Evolutionary conservation across 2,113 vertebrate genomes (phyloP).

Genomic region (Phaethornis superciliosus): DNA sequence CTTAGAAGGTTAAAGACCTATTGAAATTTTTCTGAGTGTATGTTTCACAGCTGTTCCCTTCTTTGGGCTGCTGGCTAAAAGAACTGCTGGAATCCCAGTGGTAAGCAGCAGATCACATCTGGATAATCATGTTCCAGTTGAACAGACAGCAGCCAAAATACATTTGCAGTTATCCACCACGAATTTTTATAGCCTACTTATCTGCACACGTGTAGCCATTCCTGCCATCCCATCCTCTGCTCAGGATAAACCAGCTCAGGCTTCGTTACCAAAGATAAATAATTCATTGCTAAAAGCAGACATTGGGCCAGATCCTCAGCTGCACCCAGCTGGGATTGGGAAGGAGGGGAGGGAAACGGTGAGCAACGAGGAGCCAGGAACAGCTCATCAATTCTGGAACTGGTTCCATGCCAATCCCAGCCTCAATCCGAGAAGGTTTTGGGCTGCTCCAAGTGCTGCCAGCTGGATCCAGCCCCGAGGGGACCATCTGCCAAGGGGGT

Average conservation of each 20-base stretch:
- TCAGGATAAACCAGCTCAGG: background rate
- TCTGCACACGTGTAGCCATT: background rate
- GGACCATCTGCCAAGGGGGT: background rate
- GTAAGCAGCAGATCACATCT: constrained; percentile 64
- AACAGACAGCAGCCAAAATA: constrained; percentile 25
- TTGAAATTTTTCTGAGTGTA: constrained; percentile 1
- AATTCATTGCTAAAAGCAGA: background rate
- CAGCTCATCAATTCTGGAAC: constrained; percentile 53
- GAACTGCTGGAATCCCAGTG: constrained; percentile 12
- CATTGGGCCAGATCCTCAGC: constrained; percentile 41
- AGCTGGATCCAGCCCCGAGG: constrained; percentile 30
- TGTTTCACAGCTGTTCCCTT: constrained; percentile 60
- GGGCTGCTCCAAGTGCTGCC: background rate
- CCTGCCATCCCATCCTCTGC: background rate
- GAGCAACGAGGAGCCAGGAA: constrained; percentile 39
- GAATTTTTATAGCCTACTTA: constrained; percentile 25
- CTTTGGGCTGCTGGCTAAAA: constrained; percentile 27
- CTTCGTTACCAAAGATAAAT: background rate
- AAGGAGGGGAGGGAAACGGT: background rate
- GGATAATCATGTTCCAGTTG: constrained; percentile 37
- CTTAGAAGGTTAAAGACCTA: constrained; percentile 26
- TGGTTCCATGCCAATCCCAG: constrained; percentile 28
- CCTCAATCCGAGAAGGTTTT: background rate
- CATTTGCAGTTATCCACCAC: background rate
- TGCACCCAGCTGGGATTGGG: constrained; percentile 33